Conservation (phyloP, 2,113 vertebrate genomes). For the Otolemur garnettii region DNA sequence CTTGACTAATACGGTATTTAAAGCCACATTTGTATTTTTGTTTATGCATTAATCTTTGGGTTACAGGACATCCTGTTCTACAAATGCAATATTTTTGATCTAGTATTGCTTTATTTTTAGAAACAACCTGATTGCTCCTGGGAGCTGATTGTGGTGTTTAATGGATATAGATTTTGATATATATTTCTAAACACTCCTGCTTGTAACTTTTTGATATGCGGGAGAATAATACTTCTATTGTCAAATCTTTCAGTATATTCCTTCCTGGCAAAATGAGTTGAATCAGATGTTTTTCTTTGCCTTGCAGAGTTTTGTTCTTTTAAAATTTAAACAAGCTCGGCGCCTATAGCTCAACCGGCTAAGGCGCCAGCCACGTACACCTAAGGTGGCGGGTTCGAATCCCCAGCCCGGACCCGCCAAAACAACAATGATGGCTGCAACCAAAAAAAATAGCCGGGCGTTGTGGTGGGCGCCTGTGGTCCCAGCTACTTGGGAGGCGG, state of each 20-base stretch:
- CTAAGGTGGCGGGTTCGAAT: too few relatives aligned
- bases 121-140: conserved; percentile 32
- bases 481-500: too few relatives aligned
- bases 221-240: not conserved
- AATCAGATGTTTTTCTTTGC: not conserved
- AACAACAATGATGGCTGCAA: too few relatives aligned
- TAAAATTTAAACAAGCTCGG: not conserved
- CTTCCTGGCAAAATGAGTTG: not conserved
- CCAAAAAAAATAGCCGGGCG: too few relatives aligned
- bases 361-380: too few relatives aligned
- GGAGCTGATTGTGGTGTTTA: not conserved
- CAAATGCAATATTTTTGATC: conserved; percentile 46
- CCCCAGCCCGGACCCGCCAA: too few relatives aligned
- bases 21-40: conserved; percentile 45
- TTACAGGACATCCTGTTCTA: conserved; percentile 6
- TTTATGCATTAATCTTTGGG: conserved; percentile 37
- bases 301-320: not conserved
- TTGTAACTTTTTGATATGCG: not conserved
- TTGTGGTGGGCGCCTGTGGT: too few relatives aligned
- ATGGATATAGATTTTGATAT: not conserved
- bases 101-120: conserved; percentile 42
- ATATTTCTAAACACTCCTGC: not conserved
- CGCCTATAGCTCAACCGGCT: too few relatives aligned
- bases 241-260: not conserved
- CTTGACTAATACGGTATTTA: not conserved